Conservation (phyloP, 2,113 vertebrate genomes). For the Poecilia latipinna region DNA sequence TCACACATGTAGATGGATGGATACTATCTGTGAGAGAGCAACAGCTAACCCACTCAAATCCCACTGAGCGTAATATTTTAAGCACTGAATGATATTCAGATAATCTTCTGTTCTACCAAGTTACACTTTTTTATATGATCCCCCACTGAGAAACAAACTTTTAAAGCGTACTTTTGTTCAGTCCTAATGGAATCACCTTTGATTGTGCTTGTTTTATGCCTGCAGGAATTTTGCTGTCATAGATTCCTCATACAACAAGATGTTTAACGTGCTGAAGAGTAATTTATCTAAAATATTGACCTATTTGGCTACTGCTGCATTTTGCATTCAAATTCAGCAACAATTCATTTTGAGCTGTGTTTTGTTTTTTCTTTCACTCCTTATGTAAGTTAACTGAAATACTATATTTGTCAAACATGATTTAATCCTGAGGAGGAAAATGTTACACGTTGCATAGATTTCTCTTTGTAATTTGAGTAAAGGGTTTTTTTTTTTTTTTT, state of each 20-base stretch:
- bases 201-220: not conserved
- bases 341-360: too few species aligned
- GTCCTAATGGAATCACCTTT: not conserved
- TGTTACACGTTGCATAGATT: not conserved
- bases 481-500: too few species aligned
- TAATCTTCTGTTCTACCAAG: constrained; percentile 1
- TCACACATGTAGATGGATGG: constrained; percentile 5
- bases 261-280: constrained; percentile 1
- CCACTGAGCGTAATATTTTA: constrained; percentile 7
- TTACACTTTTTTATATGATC: constrained; percentile 1
- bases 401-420: not conserved
- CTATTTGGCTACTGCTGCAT: not conserved
- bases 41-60: constrained; percentile 10
- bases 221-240: not conserved
- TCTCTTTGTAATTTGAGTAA: too few species aligned
- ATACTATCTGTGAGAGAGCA: constrained; percentile 11
- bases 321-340: too few species aligned
- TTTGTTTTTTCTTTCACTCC: not conserved
- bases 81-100: constrained; percentile 19
- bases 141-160: constrained; percentile 1
- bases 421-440: not conserved
- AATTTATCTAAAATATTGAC: constrained; percentile 1
- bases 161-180: constrained; percentile 5
- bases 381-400: not conserved
- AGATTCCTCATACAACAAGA: not conserved